Evolutionary conservation across 2,797 vertebrate genomes (phyloP).

Genomic region (Dromococcyx pavoninus): DNA sequence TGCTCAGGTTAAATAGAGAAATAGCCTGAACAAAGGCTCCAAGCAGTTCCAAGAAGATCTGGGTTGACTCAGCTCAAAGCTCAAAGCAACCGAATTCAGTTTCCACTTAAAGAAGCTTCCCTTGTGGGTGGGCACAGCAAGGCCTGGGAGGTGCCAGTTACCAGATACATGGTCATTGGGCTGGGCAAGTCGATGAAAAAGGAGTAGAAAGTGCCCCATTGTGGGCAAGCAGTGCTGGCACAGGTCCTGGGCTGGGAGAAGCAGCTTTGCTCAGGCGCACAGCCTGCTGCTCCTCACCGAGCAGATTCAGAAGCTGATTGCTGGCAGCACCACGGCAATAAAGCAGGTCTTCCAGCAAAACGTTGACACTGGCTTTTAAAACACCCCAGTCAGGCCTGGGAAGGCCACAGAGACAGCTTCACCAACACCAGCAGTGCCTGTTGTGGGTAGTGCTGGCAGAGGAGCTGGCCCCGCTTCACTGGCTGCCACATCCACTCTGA

Average conservation of each 20-base stretch:
- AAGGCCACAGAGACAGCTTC: not conserved
- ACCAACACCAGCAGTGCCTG: not conserved
- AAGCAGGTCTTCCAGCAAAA: not conserved
- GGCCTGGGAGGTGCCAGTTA: not conserved
- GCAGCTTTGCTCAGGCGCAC: not conserved
- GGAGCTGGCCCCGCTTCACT: not conserved
- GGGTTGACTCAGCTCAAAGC: not conserved
- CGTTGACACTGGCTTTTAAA: not conserved
- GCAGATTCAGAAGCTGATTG: not conserved
- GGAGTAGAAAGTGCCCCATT: not conserved
- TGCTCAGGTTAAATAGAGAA: not conserved
- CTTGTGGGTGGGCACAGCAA: not conserved
- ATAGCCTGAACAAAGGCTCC: not conserved
- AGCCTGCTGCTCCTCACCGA: not conserved
- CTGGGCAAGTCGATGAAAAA: not conserved
- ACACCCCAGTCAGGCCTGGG: not conserved
- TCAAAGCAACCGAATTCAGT: not conserved
- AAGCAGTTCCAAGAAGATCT: no score
- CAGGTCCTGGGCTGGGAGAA: accelerated
- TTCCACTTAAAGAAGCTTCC: not conserved
- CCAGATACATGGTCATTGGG: not conserved
- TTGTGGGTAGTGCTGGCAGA: not conserved
- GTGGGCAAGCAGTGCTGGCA: not conserved
- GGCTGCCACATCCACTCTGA: not conserved
- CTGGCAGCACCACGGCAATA: not conserved